A percentile compares a stretch with the other conserved stretches of the same genome.
These are phyloP conservation scores for Macrosoma leucophasiata DNA, from an alignment of 2,888 invertebrate species.

Conservation along the genomic window DNA sequence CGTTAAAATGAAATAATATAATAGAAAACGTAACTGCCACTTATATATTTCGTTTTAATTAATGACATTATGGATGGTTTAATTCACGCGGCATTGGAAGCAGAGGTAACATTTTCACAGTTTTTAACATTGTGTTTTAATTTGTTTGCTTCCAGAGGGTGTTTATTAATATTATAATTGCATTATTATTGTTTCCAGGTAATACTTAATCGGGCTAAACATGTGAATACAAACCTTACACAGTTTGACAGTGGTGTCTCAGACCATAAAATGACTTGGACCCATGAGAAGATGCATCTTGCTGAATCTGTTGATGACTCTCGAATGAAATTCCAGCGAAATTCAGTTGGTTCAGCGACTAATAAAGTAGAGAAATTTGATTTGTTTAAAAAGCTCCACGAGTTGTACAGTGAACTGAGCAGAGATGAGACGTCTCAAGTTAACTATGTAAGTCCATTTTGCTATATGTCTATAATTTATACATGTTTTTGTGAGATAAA, in stretches of 20 bases:
- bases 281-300: slow-evolving; percentile 68
- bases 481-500: background rate
- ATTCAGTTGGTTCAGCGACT: slow-evolving; percentile 49
- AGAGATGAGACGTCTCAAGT: slow-evolving; percentile 62
- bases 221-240: slow-evolving; percentile 65
- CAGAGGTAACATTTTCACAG: slow-evolving; percentile 66
- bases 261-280: slow-evolving; percentile 75
- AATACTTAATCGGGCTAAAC: slow-evolving; percentile 69
- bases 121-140: slow-evolving; percentile 52
- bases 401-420: slow-evolving; percentile 65
- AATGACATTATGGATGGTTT: slow-evolving; percentile 76
- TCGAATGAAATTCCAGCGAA: slow-evolving; percentile 66
- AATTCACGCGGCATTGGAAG: slow-evolving; percentile 76
- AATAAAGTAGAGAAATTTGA: slow-evolving; percentile 65
- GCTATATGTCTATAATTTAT: background rate
- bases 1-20: slow-evolving; percentile 64
- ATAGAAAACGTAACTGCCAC: slow-evolving; percentile 54
- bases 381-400: slow-evolving; percentile 69
- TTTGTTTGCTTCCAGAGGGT: slow-evolving; percentile 32
- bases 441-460: slow-evolving; percentile 59
- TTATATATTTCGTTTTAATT: slow-evolving; percentile 64
- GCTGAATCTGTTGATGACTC: slow-evolving; percentile 69
- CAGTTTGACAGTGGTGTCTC: slow-evolving; percentile 66
- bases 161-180: slow-evolving; percentile 20
- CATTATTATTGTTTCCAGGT: slow-evolving; percentile 51